Conservation (phyloP, 2,888 invertebrate genomes). For the Dicyrtoma fusca region DNA sequence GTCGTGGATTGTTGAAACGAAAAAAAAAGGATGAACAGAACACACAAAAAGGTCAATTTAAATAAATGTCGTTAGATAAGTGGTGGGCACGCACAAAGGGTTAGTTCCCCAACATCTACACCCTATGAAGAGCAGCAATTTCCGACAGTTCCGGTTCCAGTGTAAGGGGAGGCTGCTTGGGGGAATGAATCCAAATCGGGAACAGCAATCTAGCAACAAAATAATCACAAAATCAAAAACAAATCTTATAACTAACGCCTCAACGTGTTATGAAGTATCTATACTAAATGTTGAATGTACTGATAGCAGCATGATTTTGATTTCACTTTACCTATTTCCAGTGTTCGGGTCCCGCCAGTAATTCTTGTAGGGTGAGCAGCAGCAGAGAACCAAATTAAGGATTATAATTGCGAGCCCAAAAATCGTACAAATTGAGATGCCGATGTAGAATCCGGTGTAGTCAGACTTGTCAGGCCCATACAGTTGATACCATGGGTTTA, state of each 20-base stretch:
- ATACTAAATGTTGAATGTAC: neutral
- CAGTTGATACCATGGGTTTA: constrained; percentile 67
- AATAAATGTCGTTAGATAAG: neutral
- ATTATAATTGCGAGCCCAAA: constrained; percentile 72
- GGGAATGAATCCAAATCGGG: constrained; percentile 81
- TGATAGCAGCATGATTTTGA: neutral
- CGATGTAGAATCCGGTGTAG: constrained; percentile 83
- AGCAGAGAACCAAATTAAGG: constrained; percentile 78
- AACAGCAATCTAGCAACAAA: constrained; percentile 72
- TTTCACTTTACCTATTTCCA: constrained; percentile 55
- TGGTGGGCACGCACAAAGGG: neutral
- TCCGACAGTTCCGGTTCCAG: constrained; percentile 52
- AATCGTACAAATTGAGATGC: constrained; percentile 76
- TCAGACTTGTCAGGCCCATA: constrained; percentile 63
- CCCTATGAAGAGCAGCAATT: constrained; percentile 8
- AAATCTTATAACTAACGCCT: neutral
- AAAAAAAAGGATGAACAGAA: neutral
- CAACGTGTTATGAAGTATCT: neutral
- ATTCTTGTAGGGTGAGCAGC: constrained; percentile 75
- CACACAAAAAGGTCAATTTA: neutral
- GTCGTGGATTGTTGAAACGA: neutral
- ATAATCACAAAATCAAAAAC: neutral
- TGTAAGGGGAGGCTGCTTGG: constrained; percentile 73
- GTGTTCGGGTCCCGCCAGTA: constrained; percentile 74
- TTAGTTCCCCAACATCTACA: neutral